Percentiles rank a stretch among this genome's conserved stretches.
These are phyloP conservation scores for Halcyon smyrnensis DNA, from an alignment of 2,797 vertebrate species.

Conservation along the genomic window DNA sequence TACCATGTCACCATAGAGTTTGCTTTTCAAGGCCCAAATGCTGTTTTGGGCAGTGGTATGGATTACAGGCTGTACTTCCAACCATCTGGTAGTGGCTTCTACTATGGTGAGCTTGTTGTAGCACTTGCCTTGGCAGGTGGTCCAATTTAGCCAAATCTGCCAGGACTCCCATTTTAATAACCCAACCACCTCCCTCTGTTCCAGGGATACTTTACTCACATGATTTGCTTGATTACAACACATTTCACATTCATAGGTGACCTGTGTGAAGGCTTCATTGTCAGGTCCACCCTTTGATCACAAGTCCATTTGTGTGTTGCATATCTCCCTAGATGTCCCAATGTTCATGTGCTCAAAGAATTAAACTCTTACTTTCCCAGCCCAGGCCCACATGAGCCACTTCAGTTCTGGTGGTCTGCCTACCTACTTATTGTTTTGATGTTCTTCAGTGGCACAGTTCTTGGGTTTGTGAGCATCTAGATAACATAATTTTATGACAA, in stretches of 20 bases:
- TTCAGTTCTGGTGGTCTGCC: not conserved
- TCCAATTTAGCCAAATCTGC: not conserved
- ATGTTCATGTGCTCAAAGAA: not conserved
- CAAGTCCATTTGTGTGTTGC: not conserved
- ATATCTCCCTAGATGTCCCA: not conserved
- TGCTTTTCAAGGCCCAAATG: not conserved
- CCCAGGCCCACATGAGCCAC: not conserved
- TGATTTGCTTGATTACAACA: not conserved
- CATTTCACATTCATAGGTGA: not conserved
- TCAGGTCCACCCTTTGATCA: not conserved
- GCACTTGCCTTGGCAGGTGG: not conserved
- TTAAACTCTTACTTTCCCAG: not conserved
- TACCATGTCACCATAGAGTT: not conserved
- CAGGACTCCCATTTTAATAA: not conserved
- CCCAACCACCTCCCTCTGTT: not conserved
- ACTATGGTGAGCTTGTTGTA: not conserved
- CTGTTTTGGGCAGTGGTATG: not conserved
- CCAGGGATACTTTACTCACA: not conserved
- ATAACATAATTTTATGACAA: not conserved
- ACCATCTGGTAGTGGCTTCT: not conserved
- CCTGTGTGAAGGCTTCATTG: not conserved
- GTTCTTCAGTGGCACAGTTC: not conserved
- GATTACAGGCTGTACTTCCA: not conserved
- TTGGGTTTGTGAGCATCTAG: not conserved
- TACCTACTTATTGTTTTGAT: not conserved